phyloP scores from a whole-genome alignment of 2,888 invertebrate species.

The Acanthosepion lycidas region DNA sequence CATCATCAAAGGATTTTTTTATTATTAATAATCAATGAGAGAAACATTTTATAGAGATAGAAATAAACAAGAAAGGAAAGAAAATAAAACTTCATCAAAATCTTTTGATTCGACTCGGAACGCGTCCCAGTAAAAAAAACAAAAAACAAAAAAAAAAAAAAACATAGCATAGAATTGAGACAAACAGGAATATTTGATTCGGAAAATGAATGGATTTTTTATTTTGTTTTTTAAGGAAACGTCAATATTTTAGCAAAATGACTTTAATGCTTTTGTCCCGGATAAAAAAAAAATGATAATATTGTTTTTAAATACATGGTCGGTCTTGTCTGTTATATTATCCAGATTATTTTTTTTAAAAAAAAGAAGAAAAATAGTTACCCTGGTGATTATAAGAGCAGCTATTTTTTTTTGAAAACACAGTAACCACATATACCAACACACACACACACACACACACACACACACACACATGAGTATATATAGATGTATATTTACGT shows the following conservation, averaged over 20 bases:
- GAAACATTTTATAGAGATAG: not conserved
- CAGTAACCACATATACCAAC: no score
- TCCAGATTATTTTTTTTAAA: not conserved
- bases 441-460: not conserved
- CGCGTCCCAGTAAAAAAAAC: not conserved
- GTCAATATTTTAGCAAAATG: conserved; percentile 5
- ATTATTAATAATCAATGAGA: not conserved
- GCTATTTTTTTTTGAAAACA: no score
- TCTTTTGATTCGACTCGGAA: not conserved
- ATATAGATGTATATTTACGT: not conserved
- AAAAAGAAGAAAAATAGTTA: no score
- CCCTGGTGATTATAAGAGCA: no score
- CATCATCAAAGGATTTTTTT: not conserved
- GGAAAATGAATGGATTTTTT: not conserved
- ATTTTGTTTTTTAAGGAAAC: not conserved
- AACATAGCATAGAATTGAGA: not conserved
- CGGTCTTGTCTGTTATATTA: not conserved
- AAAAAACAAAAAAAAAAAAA: not conserved
- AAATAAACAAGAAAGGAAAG: not conserved
- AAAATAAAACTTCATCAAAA: not conserved
- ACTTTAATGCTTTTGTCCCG: not conserved
- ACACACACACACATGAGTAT: not conserved
- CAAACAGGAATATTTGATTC: not conserved
- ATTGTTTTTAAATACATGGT: not conserved
- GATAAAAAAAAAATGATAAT: not conserved